Evolutionary conservation across 2,113 vertebrate species (phyloP), one percentile per base, ranked within the genome.

Genomic region (Zosterops pallidus): DNA sequence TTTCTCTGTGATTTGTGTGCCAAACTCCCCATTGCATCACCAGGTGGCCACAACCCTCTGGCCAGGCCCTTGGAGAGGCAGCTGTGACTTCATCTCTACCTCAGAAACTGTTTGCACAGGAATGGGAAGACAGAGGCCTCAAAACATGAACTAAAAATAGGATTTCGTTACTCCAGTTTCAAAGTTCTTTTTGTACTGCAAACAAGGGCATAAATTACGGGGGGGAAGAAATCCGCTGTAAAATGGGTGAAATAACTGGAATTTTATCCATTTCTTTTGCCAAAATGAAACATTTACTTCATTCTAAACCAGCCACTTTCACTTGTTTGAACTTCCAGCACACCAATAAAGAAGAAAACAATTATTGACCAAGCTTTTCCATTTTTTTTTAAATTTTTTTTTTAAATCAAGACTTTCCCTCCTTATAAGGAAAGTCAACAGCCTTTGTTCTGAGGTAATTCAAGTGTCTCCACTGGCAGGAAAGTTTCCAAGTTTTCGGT

Each of bases 401-500:
- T 37, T 20, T 23, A 13, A 56, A 87, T 50, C 42, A 46, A 59
- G 41, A 35, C 26, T 64, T 89, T 83, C 63, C 39, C 53, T 86
- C 60, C 86, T 76, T 72, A 59, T 29, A 35, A 91, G 82, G 56
- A 65, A 90, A 83, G 88, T n/a, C 83, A 92, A 78, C 62, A 93
- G 39, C 35, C 71, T 94, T 93, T 88, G 79, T 90, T 94, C 83
- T 87, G 55, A 83, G 57, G 90, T 53, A 84, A 85, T 77, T 94
- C 77, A 78, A 79, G 74, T 72, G 77, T 89, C 89, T 91, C 90
- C 71, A 52, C 23, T n/a, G 71, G 80, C 76, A 74, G 95, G 95
- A 97, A 94, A 82, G 59, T 67, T 96, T 94, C 95, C 91, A 96
- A 86, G 82, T 89, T 92, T 89, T 92, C 1, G 0, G 76, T 81